Evolutionary conservation across 1,140 invertebrate genomes (phyloP), one percentile per base, ranked within the genome.

Genomic region (Heliothis virescens): DNA sequence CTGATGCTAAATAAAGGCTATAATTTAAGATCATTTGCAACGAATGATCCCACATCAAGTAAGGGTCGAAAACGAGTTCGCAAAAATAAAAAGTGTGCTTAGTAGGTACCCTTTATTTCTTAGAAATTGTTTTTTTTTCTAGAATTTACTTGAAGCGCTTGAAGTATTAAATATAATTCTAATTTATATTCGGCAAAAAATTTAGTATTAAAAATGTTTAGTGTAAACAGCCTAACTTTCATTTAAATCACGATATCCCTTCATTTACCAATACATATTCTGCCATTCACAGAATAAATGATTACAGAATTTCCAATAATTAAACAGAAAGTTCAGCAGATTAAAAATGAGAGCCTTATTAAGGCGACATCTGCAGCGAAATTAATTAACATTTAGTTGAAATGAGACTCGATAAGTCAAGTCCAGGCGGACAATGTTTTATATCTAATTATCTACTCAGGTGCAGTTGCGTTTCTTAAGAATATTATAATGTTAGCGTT

Each of bases 251-350:
- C 9, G 9, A 41, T 34, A 5, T 3, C 34, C 3, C 3, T 5
- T 34, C 34, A 34, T 34, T 34, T 34, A 2, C 7, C 34, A 34
- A 41, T 41, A 41, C 34, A 41, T 41, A 34, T 5, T 34, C 34
- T 5, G 9, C 34, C 34, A 41, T 41, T 41, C 34, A 41, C 34
- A 63, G 41, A 29, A 63, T 34, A 63, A 41, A n/a, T 63, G 13
- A 41, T 63, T 16, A 63, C 15, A 63, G 3, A 63, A 63, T 63
- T 63, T n/a, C 60, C 60, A 41, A 63, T 63, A 63, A 63, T 63
- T 41, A 15, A 34, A n/a, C 16, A 63, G 15, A 41, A 63, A 63
- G 41, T 29, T 63, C 10, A n/a, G 2, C 55, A 15, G 16, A 29
- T 41, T 63, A 41, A 63, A 63, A 63, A 63, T 63, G 15, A 41